Base-by-base conservation (phyloP, 1,140 invertebrate genomes). In the Nymphalis io region DNA sequence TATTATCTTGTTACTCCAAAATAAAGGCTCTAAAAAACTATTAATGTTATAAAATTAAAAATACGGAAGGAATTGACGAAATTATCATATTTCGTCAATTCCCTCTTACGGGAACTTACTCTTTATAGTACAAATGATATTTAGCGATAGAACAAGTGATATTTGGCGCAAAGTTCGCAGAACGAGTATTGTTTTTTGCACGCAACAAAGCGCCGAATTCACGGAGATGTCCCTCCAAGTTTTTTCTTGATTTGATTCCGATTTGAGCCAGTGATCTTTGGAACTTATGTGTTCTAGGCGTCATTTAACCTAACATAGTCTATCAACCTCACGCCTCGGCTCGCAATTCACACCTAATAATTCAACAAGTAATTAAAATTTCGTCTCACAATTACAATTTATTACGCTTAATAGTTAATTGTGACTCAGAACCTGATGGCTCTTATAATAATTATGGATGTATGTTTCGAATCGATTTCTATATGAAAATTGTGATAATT, bases 331-430 rank as follows among this genome's bases (percentile, higher is more conserved):
- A 16, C 27, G 61, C 61, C 61, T 6, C 60, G 60, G 60, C 60
- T 51, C 33, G 51, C 46, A 33, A 21, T 46, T 63, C 61, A 63
- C 61, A 63, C 61, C 46, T 63, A 48, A 39, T 63, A 63, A 63
- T 63, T 63, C 38, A 33, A 63, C 46, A 53, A 55, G 44, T 27
- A 63, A 63, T 63, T 63, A 63, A 38, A 38, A 63, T 62, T 62
- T 55, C 61, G 61, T 20, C 13, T 48, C 61, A 48, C 46, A 1
- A 55, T 55, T 53, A 63, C 40, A 63, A 55, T 64, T 64, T 64
- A 15, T 16, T 53, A 63, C 48, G 46, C 13, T 63, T 38, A 13
- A 55, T 16, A 53, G 38, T 64, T 51, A 23, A 62, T 21, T 63
- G 46, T 55, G 61, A 51, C 33, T 63, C 60, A 48, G 18, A 18